Conservation (phyloP, 1,140 invertebrate genomes). For the Lysiphlebus fabarum region DNA sequence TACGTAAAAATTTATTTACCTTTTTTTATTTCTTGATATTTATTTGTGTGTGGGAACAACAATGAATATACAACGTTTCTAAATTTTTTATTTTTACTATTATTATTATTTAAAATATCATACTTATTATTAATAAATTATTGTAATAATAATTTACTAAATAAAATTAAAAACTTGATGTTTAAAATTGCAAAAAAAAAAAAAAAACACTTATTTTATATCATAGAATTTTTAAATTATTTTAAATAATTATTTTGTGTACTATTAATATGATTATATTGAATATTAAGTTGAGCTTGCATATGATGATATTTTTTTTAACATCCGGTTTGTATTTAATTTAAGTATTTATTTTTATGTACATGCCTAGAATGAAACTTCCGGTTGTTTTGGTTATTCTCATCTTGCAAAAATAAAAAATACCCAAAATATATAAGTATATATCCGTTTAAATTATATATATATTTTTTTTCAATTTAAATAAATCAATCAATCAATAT, state of each 20-base stretch:
- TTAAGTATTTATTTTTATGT: constrained; percentile 1
- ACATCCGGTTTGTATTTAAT: constrained; percentile 6
- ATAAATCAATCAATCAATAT: too few relatives aligned
- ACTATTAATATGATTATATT: neutral
- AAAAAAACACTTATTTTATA: too few relatives aligned
- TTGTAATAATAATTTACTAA: too few relatives aligned
- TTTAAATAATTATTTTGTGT: too few relatives aligned
- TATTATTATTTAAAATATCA: too few relatives aligned
- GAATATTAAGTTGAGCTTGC: constrained; percentile 1
- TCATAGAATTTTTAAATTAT: too few relatives aligned
- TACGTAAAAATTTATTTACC: constrained; percentile 7
- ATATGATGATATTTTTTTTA: constrained; percentile 1
- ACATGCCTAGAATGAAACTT: constrained; percentile 10
- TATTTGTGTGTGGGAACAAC: too few relatives aligned
- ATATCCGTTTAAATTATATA: neutral
- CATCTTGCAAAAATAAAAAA: constrained; percentile 12
- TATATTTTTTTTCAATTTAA: neutral
- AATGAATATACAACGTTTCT: too few relatives aligned
- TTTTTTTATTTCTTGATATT: neutral
- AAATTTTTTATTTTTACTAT: too few relatives aligned
- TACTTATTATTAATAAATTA: too few relatives aligned
- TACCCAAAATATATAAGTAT: constrained; percentile 9
- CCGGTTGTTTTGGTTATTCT: constrained; percentile 15
- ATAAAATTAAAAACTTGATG: too few relatives aligned
- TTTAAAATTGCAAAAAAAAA: too few relatives aligned